Base-by-base conservation (phyloP, 2,888 invertebrate genomes). In the Caprella mutica region DNA sequence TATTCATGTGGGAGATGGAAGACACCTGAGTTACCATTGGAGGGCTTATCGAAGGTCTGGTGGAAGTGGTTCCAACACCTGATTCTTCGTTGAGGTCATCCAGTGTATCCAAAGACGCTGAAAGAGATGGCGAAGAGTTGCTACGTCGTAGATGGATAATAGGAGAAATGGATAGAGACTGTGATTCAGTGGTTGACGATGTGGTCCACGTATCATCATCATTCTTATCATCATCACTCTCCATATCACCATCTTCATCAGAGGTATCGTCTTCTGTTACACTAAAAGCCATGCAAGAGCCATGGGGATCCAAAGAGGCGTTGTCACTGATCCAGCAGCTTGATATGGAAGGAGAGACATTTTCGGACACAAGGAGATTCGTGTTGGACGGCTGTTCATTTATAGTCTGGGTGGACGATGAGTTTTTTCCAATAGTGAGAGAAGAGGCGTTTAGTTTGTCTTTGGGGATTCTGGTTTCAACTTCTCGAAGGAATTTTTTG, bases 11-110 rank as follows among this genome's bases (percentile, higher is more conserved):
- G 4, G 63, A 63, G 26, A 63, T 42, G 52, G 57, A 59, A 23
- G 59, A 44, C n/a, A 52, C 40, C 3, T 39, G 52, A 8, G 51
- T 43, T 2, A 17, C 39, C 12, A 30, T 21, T 5, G 55, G 51
- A 5, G 62, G 63, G 46, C 63, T 63, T 40, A 38, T 40, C 14
- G 63, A 63, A 12, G 63, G 63, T 9, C 63, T 42, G 12, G 63
- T 63, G 17, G 63, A 63, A 14, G 59, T 59, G 2, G 63, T 63
- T 19, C 63, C 63, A 30, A 63, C 55, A 17, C 63, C 63, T 14
- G 59, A 59, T 40, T 63, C 63, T 8, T 54, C 59, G 43, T 63
- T 63, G 17, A 59, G 33, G 54, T 59, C 63, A 24, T 48, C 48
- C 3, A 63, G 52, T 6, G 56, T 60, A 43, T 63, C 63, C 30